phyloP scores from a whole-genome alignment of 2,797 vertebrate species.

The Pangasius djambal region DNA sequence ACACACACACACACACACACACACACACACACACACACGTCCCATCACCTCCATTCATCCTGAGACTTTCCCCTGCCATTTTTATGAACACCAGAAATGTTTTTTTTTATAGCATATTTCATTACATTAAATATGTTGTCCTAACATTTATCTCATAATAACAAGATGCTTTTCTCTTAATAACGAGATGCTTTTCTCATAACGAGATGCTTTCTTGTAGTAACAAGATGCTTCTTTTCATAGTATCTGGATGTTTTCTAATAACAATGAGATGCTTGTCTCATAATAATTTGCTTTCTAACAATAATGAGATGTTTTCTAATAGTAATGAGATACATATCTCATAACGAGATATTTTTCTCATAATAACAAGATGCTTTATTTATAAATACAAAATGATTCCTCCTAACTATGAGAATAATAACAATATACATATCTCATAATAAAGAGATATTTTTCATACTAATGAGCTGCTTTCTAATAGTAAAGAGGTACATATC shows the following conservation, averaged over 20 bases:
- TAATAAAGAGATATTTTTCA: not conserved
- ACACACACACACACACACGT: slow-evolving; percentile 6
- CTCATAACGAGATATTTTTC: not conserved
- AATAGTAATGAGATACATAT: not conserved
- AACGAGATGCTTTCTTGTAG: not conserved
- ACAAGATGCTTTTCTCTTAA: not conserved
- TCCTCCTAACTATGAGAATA: not conserved
- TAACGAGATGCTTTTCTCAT: not conserved
- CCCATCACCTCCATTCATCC: slow-evolving; percentile 7
- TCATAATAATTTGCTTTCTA: not conserved
- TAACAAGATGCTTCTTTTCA: not conserved
- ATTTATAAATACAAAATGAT: not conserved
- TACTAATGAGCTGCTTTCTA: not conserved
- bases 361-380: not conserved
- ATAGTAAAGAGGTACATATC: too few species aligned
- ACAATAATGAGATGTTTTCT: not conserved
- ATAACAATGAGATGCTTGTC: not conserved
- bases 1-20: slow-evolving; percentile 14
- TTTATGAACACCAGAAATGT: not conserved
- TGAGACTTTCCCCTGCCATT: not conserved
- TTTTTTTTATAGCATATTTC: not conserved
- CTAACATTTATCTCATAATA: not conserved
- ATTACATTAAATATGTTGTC: not conserved
- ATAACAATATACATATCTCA: not conserved
- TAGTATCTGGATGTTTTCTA: not conserved